Percentiles rank a stretch among this genome's conserved stretches.
Conservation (phyloP, 1,140 invertebrate genomes). For the Drosophila nikananu region DNA sequence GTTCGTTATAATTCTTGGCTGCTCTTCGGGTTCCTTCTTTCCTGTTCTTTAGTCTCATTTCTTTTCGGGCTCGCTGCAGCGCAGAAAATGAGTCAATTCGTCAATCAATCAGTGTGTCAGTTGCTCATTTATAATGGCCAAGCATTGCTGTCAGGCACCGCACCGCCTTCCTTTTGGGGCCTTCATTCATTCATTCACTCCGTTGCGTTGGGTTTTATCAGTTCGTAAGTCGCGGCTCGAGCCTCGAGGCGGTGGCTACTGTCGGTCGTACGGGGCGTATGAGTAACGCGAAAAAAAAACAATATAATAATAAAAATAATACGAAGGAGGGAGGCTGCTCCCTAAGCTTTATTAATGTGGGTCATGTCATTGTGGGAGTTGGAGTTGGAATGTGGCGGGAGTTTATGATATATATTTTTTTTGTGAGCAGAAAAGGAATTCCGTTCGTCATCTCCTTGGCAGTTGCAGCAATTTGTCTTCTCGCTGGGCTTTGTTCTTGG, state of each 20-base stretch:
- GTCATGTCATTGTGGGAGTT: conserved; percentile 44
- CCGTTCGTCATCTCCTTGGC: conserved; percentile 17
- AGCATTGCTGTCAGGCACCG: conserved; percentile 33
- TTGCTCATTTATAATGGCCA: conserved; percentile 74
- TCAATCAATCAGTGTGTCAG: conserved; percentile 82
- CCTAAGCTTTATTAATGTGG: conserved; percentile 50
- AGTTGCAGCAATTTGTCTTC: conserved; percentile 11
- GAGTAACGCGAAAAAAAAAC: conserved; percentile 37
- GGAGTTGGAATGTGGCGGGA: neutral
- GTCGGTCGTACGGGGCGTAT: conserved; percentile 62
- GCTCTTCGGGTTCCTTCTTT: conserved; percentile 6
- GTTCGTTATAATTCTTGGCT: conserved; percentile 47
- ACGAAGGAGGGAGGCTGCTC: neutral
- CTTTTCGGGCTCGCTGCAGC: conserved; percentile 26
- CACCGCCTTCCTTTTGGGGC: neutral
- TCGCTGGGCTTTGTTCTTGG: neutral
- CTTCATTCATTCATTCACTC: conserved; percentile 27
- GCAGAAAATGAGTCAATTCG: conserved; percentile 79
- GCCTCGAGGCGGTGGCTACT: conserved; percentile 56
- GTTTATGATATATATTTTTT: conserved; percentile 29
- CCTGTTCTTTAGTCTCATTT: neutral
- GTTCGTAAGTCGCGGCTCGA: conserved; percentile 28
- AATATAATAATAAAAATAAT: conserved; percentile 2
- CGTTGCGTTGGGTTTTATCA: conserved; percentile 20
- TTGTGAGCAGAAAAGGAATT: neutral